Conservation (phyloP, 30 jellyfish, hydroid and myxozoan genomes). For the Kudoa iwatai region DNA sequence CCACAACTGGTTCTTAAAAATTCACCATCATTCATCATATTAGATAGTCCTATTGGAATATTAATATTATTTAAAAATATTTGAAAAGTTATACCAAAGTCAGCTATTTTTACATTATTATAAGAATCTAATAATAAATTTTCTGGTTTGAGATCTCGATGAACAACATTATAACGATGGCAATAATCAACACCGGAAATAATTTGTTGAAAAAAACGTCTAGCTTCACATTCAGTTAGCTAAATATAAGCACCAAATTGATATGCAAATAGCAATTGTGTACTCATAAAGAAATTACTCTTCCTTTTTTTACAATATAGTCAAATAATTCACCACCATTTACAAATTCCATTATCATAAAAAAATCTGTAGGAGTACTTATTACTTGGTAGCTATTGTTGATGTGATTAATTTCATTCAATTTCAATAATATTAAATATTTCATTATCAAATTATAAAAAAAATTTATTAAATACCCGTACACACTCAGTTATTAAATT, state of each 20-base stretch:
- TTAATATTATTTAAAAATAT: not conserved
- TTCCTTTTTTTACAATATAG: slow-evolving; percentile 55
- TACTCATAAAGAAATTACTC: slow-evolving; percentile 6
- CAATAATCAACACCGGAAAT: slow-evolving; percentile 87
- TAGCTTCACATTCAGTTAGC: slow-evolving; percentile 49
- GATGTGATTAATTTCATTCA: too few relatives aligned
- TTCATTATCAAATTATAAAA: too few relatives aligned
- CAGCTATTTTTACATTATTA: slow-evolving; percentile 57
- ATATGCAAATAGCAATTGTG: too few relatives aligned
- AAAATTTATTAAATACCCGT: too few relatives aligned
- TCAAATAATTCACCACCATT: slow-evolving; percentile 90
- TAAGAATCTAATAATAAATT: slow-evolving; percentile 30
- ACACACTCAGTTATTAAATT: too few relatives aligned
- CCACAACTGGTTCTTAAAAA: slow-evolving; percentile 94
- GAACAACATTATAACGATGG: slow-evolving; percentile 78
- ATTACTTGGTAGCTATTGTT: slow-evolving; percentile 85
- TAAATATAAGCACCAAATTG: slow-evolving; percentile 1
- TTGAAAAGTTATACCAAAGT: slow-evolving; percentile 16
- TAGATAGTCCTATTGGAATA: slow-evolving; percentile 22
- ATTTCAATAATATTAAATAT: too few relatives aligned
- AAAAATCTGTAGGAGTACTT: slow-evolving; percentile 77
- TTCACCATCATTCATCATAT: slow-evolving; percentile 98
- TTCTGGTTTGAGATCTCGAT: slow-evolving; percentile 66
- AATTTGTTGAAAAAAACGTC: slow-evolving; percentile 58
- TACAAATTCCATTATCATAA: slow-evolving; percentile 81